Percentiles rank a stretch among this genome's conserved stretches.
Conservation (phyloP, 2,888 invertebrate species). For the Orchestes rusci region DNA sequence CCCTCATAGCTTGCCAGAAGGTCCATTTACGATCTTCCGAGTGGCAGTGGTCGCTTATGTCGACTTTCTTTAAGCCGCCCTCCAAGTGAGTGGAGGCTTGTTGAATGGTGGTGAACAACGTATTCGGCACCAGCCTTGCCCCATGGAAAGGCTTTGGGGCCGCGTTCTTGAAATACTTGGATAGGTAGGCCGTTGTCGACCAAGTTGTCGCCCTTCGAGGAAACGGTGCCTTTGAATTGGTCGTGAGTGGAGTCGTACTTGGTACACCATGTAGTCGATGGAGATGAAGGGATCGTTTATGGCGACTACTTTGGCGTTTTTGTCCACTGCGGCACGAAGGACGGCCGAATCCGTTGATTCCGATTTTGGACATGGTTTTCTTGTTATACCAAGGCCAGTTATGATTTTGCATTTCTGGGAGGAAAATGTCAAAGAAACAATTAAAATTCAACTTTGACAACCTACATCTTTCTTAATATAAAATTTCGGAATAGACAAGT, state of each 20-base stretch:
- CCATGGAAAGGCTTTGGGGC: slow-evolving; percentile 86
- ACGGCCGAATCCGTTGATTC: slow-evolving; percentile 94
- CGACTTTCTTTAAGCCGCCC: slow-evolving; percentile 91
- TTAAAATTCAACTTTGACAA: too few relatives aligned
- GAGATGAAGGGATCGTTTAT: slow-evolving; percentile 97
- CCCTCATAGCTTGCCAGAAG: slow-evolving; percentile 91
- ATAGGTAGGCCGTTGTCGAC: slow-evolving; percentile 84
- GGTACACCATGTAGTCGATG: slow-evolving; percentile 96
- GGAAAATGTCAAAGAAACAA: too few relatives aligned
- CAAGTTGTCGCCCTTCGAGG: slow-evolving; percentile 65
- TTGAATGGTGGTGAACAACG: slow-evolving; percentile 91
- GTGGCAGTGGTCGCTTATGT: slow-evolving; percentile 97
- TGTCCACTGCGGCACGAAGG: slow-evolving; percentile 74
- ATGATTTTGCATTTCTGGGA: too few relatives aligned
- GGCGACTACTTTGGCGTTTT: slow-evolving; percentile 78
- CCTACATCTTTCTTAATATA: too few relatives aligned
- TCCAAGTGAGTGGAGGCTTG: slow-evolving; percentile 84
- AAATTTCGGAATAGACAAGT: too few relatives aligned
- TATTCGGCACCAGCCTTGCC: slow-evolving; percentile 87
- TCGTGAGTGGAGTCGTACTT: slow-evolving; percentile 99
- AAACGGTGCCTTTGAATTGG: slow-evolving; percentile 80
- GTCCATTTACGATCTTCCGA: slow-evolving; percentile 96
- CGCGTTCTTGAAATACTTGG: slow-evolving; percentile 75
- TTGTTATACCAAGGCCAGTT: too few relatives aligned
- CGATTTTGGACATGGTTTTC: slow-evolving; percentile 68